A percentile compares a stretch with the other conserved stretches of the same genome.
Evolutionary conservation across 1,140 invertebrate genomes (phyloP).

Genomic region (Cecropterus lyciades): DNA sequence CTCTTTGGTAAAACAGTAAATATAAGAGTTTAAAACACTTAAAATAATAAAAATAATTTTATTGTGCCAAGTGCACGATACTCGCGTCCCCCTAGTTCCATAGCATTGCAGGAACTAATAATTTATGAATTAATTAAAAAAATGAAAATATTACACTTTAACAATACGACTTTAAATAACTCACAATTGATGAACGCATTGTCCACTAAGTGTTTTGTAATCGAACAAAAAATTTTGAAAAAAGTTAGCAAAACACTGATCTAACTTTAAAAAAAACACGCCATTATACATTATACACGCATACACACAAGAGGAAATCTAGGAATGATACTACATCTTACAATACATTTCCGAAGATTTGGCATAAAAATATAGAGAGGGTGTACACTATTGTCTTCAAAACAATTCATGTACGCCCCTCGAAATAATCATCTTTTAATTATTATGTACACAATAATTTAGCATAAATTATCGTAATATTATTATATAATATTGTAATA

Average conservation of each 20-base stretch:
- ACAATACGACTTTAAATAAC: too few species aligned
- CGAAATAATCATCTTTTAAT: conserved; percentile 8
- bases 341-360: conserved; percentile 14
- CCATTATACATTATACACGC: too few species aligned
- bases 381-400: background rate
- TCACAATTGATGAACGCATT: too few species aligned
- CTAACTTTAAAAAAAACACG: background rate
- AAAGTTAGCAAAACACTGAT: background rate
- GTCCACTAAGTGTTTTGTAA: too few species aligned
- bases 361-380: conserved; percentile 24
- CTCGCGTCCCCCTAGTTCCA: background rate
- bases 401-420: background rate
- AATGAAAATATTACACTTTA: too few species aligned
- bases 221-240: background rate
- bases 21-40: too few species aligned
- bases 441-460: background rate
- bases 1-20: conserved; percentile 44
- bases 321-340: background rate
- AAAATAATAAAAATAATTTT: too few species aligned
- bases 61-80: background rate
- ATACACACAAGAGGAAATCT: background rate
- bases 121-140: too few species aligned
- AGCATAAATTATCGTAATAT: too few species aligned
- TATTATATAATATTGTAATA: too few species aligned
- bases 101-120: background rate